A percentile compares a stretch with the other conserved stretches of the same genome.
phyloP scores from a whole-genome alignment of 2,888 invertebrate species.

The Drosophila paranaensis region DNA sequence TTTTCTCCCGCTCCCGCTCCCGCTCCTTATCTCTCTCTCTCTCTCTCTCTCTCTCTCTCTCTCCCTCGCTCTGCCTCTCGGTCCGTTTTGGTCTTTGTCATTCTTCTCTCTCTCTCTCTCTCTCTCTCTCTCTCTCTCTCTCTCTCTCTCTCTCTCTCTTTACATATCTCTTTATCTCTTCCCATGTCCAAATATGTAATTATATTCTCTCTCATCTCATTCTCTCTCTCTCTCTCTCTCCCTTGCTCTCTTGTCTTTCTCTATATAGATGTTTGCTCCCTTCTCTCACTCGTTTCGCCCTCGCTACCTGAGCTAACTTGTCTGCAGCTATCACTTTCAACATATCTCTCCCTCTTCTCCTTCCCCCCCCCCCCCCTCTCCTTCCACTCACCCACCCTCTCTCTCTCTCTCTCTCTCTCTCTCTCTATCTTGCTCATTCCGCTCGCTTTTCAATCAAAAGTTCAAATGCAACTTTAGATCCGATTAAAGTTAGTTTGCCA shows the following conservation, averaged over 20 bases:
- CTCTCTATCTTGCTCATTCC: too few species aligned
- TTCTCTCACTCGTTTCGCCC: neutral
- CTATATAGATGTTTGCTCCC: too few species aligned
- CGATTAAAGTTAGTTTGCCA: conserved; percentile 20
- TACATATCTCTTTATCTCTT: neutral
- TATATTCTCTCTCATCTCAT: neutral
- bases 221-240: neutral
- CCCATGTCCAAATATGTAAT: too few species aligned
- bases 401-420: neutral
- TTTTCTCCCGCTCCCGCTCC: too few species aligned
- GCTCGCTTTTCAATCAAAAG: conserved; percentile 3
- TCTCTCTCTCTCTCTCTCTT: neutral
- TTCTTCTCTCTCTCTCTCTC: neutral
- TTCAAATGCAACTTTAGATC: conserved; percentile 12
- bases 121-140: neutral
- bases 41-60: neutral
- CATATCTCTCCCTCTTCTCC: too few species aligned
- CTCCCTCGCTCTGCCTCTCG: too few species aligned
- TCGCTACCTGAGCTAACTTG: too few species aligned
- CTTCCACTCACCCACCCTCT: too few species aligned
- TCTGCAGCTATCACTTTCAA: too few species aligned
- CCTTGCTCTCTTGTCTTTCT: neutral
- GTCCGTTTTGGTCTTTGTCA: too few species aligned
- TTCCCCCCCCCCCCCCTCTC: too few species aligned
- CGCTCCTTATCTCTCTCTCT: too few species aligned